These are phyloP conservation scores for Planiliza haematocheilus DNA, from an alignment of 2,113 vertebrate genomes.

Conservation along the genomic window DNA sequence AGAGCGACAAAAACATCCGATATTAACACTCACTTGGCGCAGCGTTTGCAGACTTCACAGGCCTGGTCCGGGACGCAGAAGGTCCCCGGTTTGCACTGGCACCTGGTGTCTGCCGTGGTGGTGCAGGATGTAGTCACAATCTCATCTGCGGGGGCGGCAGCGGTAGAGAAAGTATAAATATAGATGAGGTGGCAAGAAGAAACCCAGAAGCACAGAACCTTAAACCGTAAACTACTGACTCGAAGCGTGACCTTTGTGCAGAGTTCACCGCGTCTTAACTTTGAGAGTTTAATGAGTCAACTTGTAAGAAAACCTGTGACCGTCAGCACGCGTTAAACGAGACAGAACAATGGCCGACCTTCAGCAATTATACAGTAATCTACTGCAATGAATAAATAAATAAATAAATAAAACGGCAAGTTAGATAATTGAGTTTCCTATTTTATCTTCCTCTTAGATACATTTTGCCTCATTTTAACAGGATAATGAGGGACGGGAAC, in stretches of 20 bases:
- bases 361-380: constrained; percentile 5
- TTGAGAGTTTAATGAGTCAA: not conserved
- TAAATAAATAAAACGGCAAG: not conserved
- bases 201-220: not conserved
- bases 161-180: not conserved
- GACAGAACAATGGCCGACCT: not conserved
- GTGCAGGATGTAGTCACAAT: constrained; percentile 69
- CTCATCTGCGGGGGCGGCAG: constrained; percentile 72
- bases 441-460: constrained; percentile 10
- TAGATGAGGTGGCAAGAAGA: too few relatives aligned
- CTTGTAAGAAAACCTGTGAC: constrained; percentile 20
- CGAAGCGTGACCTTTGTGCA: not conserved
- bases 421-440: constrained; percentile 33
- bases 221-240: not conserved
- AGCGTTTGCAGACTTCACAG: constrained; percentile 86
- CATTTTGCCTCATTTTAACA: constrained; percentile 25
- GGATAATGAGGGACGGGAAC: constrained; percentile 28
- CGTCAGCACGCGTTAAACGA: not conserved
- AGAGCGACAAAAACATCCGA: too few relatives aligned
- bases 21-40: constrained; percentile 72
- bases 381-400: not conserved
- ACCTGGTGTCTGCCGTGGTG: constrained; percentile 76
- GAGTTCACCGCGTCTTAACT: not conserved
- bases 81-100: constrained; percentile 75
- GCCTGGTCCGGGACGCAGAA: constrained; percentile 85